Percentiles rank a stretch among this genome's conserved stretches.
Conservation (phyloP, 2,113 vertebrate species). For the Salminus brasiliensis region DNA sequence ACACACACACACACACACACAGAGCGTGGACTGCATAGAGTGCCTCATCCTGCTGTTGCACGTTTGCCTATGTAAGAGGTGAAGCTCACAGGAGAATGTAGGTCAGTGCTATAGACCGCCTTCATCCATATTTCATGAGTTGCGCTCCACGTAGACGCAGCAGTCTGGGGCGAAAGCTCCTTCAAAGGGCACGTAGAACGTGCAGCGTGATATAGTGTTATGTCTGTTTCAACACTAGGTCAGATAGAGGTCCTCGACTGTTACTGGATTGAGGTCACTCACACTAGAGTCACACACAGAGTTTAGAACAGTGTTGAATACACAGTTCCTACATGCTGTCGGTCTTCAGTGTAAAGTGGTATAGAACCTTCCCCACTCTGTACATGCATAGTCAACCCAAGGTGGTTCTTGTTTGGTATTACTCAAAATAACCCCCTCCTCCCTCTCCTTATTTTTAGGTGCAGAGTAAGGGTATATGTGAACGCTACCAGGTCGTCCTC, state of each 20-base stretch:
- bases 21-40: neutral
- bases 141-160: neutral
- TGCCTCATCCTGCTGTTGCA: neutral
- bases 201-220: no score
- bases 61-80: neutral
- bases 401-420: no score
- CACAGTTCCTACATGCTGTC: no score
- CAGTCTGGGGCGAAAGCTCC: neutral
- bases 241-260: no score
- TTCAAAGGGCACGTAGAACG: neutral
- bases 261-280: neutral
- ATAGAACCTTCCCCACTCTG: no score
- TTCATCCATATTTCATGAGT: conserved; percentile 47
- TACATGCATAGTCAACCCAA: no score
- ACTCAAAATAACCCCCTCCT: no score
- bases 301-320: no score
- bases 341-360: no score
- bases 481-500: conserved; percentile 91
- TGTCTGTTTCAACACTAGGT: neutral
- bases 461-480: neutral
- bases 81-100: conserved; percentile 20
- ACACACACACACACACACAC: no score
- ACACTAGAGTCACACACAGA: no score
- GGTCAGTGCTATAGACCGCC: conserved; percentile 36
- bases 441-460: no score